Evolutionary conservation across 2,797 vertebrate species (phyloP), one percentile per base, ranked within the genome.

Genomic region (Oceanodroma leucorhoa): DNA sequence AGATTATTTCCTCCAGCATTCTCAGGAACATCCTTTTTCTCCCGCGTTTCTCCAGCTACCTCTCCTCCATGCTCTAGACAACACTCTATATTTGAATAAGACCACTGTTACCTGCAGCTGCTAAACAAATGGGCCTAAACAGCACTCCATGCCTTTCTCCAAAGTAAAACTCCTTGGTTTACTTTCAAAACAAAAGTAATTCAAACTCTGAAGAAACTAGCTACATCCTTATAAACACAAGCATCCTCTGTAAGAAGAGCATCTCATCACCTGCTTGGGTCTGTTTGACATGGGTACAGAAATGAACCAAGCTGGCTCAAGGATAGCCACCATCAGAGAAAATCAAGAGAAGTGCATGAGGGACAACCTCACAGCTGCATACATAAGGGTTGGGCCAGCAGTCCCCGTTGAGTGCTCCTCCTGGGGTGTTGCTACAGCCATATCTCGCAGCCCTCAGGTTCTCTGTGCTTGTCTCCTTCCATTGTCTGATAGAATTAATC

Each of bases 361-460:
- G 6, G 22, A 24, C 58, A 82, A 29, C 22, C 14, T 76, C 62
- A n/a, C 11, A 77, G 40, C 29, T 66, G 43, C 38, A 3, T 66
- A 34, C 1, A 0, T 5, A 17, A 64, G 36, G 22, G n/a, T 2
- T 87, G 81, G 9, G 3, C 58, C 82, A 62, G 43, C 9, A 26
- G n/a, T 61, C 18, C 38, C 62, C 10, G 3, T 1, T 1, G 58
- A 66, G 1, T 46, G 22, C 8, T 86, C 17, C 43, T 76, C 20
- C 55, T 61, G 41, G 5, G 9, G 3, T 1, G 1, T 32, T 87
- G 16, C 24, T 41, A 10, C 6, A n/a, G 30, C 6, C 2, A 0
- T 26, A 2, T 43, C 41, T 21, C 1, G 0, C 20, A 82, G 36
- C 41, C 34, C 60, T 78, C 69, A 40, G 1, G 5, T 81, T 57